A percentile compares a stretch with the other conserved stretches of the same genome.
These are phyloP conservation scores for Calidris pygmaea DNA, from an alignment of 2,113 vertebrate species.

Conservation along the genomic window DNA sequence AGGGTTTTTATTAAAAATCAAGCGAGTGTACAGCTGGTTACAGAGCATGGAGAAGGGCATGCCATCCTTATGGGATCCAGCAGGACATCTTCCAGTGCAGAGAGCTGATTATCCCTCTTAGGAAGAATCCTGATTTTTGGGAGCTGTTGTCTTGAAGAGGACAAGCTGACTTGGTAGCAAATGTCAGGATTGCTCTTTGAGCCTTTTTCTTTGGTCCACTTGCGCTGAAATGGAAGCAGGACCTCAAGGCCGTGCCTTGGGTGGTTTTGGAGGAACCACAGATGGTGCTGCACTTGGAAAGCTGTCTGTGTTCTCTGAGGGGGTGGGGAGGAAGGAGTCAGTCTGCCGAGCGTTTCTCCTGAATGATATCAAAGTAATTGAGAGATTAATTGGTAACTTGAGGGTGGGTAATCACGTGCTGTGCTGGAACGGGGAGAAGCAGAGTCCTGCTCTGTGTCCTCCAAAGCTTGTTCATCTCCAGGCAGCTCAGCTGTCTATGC, in stretches of 20 bases:
- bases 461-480: accelerated
- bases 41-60: neutral
- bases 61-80: neutral
- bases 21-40: neutral
- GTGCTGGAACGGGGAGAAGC: neutral
- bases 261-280: neutral
- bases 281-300: neutral
- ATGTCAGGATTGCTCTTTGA: neutral
- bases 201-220: neutral
- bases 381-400: neutral
- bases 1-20: neutral
- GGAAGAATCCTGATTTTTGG: neutral
- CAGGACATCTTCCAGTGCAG: neutral
- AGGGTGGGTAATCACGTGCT: too few relatives aligned
- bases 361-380: neutral
- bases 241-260: accelerated
- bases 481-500: neutral
- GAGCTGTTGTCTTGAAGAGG: neutral
- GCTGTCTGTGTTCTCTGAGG: neutral
- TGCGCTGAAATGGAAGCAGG: neutral
- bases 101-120: neutral
- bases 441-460: too few relatives aligned
- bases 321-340: neutral
- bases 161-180: neutral
- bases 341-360: neutral